A percentile compares a stretch with the other conserved stretches of the same genome.
These are phyloP conservation scores for Dinomys branickii DNA, from an alignment of 2,113 vertebrate species.

Conservation along the genomic window DNA sequence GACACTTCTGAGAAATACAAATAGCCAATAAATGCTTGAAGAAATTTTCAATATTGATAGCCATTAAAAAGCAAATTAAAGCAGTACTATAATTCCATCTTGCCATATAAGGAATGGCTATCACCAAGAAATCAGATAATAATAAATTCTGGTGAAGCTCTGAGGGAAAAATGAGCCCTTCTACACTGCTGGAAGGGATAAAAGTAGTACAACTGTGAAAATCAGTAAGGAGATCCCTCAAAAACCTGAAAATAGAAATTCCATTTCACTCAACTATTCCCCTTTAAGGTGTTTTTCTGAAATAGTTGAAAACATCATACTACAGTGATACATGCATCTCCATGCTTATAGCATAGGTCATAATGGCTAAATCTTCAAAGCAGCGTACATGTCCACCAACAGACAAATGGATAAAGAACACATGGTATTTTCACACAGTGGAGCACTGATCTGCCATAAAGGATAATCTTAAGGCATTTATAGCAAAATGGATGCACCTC, in stretches of 20 bases:
- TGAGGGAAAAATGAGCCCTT: not conserved
- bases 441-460: not conserved
- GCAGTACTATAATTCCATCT: not conserved
- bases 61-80: not conserved
- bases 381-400: not conserved
- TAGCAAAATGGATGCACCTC: not conserved
- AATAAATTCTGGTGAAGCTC: not conserved
- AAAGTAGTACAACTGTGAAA: not conserved
- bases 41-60: not conserved
- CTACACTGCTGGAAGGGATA: not conserved
- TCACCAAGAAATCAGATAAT: not conserved
- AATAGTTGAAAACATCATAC: not conserved
- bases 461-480: not conserved
- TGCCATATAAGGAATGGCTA: not conserved
- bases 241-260: not conserved
- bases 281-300: not conserved
- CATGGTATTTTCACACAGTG: not conserved
- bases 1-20: not conserved
- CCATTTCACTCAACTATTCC: not conserved
- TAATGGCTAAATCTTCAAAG: not conserved
- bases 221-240: not conserved
- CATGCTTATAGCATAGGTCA: not conserved
- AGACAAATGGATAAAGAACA: not conserved
- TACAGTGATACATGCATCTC: not conserved
- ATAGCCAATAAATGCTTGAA: not conserved